Evolutionary conservation across 1,140 invertebrate genomes (phyloP), one percentile per base, ranked within the genome.

Genomic region (Chlorops oryzae): DNA sequence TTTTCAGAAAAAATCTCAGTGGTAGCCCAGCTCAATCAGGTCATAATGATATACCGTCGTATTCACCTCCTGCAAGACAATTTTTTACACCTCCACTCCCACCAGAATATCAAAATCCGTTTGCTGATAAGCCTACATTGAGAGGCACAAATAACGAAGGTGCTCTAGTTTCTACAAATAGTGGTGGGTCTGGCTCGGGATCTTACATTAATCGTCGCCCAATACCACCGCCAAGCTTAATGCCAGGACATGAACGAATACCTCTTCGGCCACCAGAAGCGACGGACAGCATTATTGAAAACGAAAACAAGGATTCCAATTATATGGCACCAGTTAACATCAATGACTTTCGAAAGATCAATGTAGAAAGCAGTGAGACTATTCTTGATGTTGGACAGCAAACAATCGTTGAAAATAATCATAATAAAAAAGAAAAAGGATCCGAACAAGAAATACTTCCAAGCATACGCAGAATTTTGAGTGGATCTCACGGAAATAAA

Each of bases 61-160:
- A 89, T 71, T 84, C 86, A 10, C 87, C 87, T 10, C 86, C 87
- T 3, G 83, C 82, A 17, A 72, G 87, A 50, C 78, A 83, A 2
- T 82, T 87, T 53, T 86, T 90, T 66, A 89, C 86, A 0, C 87
- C 88, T 1, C 86, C 86, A 0, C 59, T 88, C 44, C 86, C 86
- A 5, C 84, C 84, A 2, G 85, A 86, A 64, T 87, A 85, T 60
- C 76, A 81, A 15, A 86, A 88, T 72, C 87, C 87, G 1, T 90
- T 90, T 62, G 85, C 86, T 3, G 85, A 90, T 61, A 89, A 88
- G 65, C 87, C 87, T 24, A 90, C 87, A 5, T 69, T 90, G 32
- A 77, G 87, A 56, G 87, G 87, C 51, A 80, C 80, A 17, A 80
- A 82, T 53, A 74, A 65, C 50, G 59, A 70, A n/a, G 71, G 65